phyloP scores from a whole-genome alignment of 2,113 vertebrate genomes.

The Syrmaticus mikado region DNA sequence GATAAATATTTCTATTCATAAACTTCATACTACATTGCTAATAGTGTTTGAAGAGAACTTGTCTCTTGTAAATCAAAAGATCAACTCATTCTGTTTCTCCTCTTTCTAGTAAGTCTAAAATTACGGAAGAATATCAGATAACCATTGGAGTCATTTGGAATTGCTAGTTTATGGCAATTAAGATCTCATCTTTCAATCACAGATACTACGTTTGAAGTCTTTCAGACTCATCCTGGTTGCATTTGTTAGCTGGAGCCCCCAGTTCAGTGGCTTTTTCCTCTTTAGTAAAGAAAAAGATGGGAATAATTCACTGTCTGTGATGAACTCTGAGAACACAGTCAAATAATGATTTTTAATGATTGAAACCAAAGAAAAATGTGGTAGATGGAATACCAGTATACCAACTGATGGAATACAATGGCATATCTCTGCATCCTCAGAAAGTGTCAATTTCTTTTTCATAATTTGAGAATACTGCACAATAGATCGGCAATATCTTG shows the following conservation, averaged over 20 bases:
- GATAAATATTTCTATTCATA: neutral
- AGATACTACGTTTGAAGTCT: slow-evolving; percentile 7
- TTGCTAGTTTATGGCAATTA: slow-evolving; percentile 57
- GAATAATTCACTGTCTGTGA: neutral
- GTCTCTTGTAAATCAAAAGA: neutral
- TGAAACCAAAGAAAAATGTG: neutral
- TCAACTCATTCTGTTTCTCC: neutral
- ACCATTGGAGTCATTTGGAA: neutral
- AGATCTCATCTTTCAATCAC: slow-evolving; percentile 31
- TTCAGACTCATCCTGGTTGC: neutral
- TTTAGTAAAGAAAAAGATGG: neutral
- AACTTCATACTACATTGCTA: neutral
- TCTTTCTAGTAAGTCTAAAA: neutral
- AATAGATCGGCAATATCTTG: neutral
- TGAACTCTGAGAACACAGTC: neutral
- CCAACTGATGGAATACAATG: neutral
- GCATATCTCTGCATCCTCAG: neutral
- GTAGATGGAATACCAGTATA: neutral
- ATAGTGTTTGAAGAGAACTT: neutral
- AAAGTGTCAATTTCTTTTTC: neutral
- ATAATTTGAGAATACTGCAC: neutral
- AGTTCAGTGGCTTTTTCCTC: neutral
- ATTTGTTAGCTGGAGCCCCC: neutral
- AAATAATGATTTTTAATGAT: neutral
- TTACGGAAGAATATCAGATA: slow-evolving; percentile 2